A percentile compares a stretch with the other conserved stretches of the same genome.
These are phyloP conservation scores for Enchytraeus crypticus DNA, from an alignment of 2,888 invertebrate genomes.

Conservation along the genomic window DNA sequence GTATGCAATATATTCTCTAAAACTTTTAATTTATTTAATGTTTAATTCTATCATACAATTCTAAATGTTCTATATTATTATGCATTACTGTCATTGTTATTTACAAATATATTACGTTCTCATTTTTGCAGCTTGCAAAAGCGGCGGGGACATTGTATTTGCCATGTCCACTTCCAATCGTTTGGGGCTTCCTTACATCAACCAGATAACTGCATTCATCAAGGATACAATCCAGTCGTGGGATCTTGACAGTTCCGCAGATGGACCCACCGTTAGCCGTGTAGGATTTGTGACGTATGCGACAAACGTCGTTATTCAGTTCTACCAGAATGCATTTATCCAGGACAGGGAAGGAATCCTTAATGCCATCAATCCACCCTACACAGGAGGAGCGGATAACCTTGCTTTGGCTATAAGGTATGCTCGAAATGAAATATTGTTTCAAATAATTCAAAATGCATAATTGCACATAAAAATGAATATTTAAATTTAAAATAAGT, in stretches of 20 bases:
- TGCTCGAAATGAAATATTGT: too few species aligned
- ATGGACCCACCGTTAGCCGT: slow-evolving; percentile 3
- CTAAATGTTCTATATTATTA: too few species aligned
- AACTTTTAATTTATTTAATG: too few species aligned
- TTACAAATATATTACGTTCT: too few species aligned
- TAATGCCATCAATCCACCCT: slow-evolving; percentile 15
- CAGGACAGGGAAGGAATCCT: neutral
- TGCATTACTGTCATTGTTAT: too few species aligned
- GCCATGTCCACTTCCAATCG: slow-evolving; percentile 40
- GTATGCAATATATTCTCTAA: too few species aligned
- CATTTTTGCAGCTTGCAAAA: slow-evolving; percentile 34
- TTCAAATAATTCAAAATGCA: too few species aligned
- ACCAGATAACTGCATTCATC: slow-evolving; percentile 35
- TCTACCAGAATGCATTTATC: slow-evolving; percentile 1
- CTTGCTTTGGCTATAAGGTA: slow-evolving; percentile 31
- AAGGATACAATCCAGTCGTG: slow-evolving; percentile 31
- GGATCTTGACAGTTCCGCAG: slow-evolving; percentile 12
- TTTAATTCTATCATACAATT: too few species aligned
- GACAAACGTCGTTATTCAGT: slow-evolving; percentile 1
- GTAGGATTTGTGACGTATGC: slow-evolving; percentile 15
- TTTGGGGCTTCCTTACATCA: slow-evolving; percentile 37
- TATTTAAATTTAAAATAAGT: neutral
- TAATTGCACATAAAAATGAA: neutral
- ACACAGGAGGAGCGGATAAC: slow-evolving; percentile 35
- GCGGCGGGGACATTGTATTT: slow-evolving; percentile 35